phyloP scores from a whole-genome alignment of 1,140 invertebrate species.

The Drosophila bocqueti region DNA sequence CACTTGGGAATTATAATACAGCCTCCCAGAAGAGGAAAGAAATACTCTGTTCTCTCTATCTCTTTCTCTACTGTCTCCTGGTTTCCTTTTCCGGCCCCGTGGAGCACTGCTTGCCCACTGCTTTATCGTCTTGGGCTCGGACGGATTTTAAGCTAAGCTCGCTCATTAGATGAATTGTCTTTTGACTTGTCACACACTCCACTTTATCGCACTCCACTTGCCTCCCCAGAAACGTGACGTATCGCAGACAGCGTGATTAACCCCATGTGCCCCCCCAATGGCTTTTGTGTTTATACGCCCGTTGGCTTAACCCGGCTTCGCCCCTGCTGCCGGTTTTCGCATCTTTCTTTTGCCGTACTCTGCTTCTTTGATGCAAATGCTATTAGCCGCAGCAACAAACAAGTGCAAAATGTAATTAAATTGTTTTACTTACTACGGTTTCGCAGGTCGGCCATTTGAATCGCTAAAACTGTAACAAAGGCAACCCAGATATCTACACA shows the following conservation, averaged over 20 bases:
- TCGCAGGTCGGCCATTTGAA: constrained; percentile 56
- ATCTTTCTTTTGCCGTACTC: constrained; percentile 4
- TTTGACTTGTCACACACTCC: constrained; percentile 60
- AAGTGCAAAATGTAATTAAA: constrained; percentile 77
- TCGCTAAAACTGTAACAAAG: constrained; percentile 56
- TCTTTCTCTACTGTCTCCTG: not conserved
- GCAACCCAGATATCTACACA: constrained; percentile 26
- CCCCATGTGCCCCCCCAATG: constrained; percentile 19
- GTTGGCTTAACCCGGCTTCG: constrained; percentile 11
- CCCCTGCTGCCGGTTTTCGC: not conserved
- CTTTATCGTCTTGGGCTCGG: not conserved
- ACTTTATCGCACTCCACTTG: constrained; percentile 27
- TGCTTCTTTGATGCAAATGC: constrained; percentile 53
- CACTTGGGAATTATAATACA: not conserved
- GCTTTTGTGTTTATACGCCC: constrained; percentile 14
- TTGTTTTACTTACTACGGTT: constrained; percentile 81
- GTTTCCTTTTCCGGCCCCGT: constrained; percentile 1
- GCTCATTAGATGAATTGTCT: constrained; percentile 61
- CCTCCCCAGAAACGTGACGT: constrained; percentile 46
- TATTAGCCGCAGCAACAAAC: constrained; percentile 64
- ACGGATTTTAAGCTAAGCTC: constrained; percentile 35
- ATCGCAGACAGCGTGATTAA: constrained; percentile 49
- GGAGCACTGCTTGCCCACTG: constrained; percentile 15
- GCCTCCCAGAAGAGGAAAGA: not conserved
- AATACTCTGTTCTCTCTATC: not conserved